phyloP scores from a whole-genome alignment of 2,888 invertebrate genomes.

The Meteorus colon region DNA sequence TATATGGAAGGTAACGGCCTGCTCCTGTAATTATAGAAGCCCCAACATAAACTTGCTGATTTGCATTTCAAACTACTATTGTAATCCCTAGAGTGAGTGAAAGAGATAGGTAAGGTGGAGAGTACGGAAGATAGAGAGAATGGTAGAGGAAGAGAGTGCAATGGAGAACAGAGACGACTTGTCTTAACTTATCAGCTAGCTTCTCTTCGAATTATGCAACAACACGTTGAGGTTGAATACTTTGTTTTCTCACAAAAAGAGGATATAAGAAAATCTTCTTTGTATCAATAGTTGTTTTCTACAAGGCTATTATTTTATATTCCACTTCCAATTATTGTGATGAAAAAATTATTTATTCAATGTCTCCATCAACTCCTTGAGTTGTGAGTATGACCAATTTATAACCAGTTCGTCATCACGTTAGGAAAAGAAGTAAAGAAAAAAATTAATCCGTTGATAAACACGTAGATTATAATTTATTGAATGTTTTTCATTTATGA shows the following conservation, averaged over 20 bases:
- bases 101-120: not conserved
- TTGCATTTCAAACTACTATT: slow-evolving; percentile 57
- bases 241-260: not conserved
- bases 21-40: slow-evolving; percentile 58
- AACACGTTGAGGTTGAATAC: not conserved
- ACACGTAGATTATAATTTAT: not conserved
- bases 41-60: slow-evolving; percentile 54
- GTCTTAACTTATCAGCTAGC: slow-evolving; percentile 26
- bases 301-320: not conserved
- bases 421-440: not conserved
- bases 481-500: not conserved
- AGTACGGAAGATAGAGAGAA: too few species aligned
- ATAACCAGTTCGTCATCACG: slow-evolving; percentile 8
- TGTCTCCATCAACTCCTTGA: not conserved
- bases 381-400: not conserved
- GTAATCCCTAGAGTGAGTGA: slow-evolving; percentile 43
- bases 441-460: not conserved
- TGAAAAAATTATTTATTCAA: slow-evolving; percentile 25
- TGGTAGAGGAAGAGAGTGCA: not conserved
- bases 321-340: slow-evolving; percentile 28
- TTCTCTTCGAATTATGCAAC: slow-evolving; percentile 29
- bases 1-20: slow-evolving; percentile 54
- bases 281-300: not conserved
- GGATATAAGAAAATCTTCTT: not conserved
- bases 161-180: not conserved